Evolutionary conservation across 2,888 invertebrate species (phyloP).

Genomic region (Ectobius pallidus): DNA sequence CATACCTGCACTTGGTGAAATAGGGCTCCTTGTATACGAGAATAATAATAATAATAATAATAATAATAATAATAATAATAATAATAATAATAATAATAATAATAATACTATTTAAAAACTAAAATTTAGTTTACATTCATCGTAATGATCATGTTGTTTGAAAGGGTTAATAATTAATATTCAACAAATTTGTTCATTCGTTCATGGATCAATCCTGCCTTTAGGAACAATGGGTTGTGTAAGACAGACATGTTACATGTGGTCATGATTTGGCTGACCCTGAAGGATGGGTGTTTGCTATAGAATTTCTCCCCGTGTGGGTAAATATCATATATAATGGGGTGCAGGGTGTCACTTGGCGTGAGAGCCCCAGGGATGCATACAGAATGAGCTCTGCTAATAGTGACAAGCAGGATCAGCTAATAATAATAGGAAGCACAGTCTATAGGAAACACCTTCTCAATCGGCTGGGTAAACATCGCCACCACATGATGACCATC

Average conservation of each 20-base stretch:
- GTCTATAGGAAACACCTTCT: slow-evolving; percentile 19
- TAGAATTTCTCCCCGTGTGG: neutral
- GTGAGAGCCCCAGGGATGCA: slow-evolving; percentile 8
- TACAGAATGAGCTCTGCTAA: slow-evolving; percentile 19
- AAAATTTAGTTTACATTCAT: too few species aligned
- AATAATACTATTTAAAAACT: neutral
- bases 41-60: too few species aligned
- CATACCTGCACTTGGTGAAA: too few species aligned
- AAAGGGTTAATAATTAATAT: too few species aligned
- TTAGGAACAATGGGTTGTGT: too few species aligned
- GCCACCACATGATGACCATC: neutral
- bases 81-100: neutral
- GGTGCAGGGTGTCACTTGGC: neutral
- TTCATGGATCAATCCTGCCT: too few species aligned
- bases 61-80: neutral
- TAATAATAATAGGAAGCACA: slow-evolving; percentile 16
- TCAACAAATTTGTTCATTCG: too few species aligned
- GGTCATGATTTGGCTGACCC: neutral
- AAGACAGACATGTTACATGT: too few species aligned
- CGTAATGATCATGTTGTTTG: too few species aligned
- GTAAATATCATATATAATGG: slow-evolving; percentile 33
- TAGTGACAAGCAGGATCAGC: slow-evolving; percentile 7
- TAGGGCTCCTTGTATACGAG: too few species aligned
- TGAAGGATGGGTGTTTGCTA: slow-evolving; percentile 3
- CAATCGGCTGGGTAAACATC: slow-evolving; percentile 20